A percentile compares a stretch with the other conserved stretches of the same genome.
These are phyloP conservation scores for Fragum fragum DNA, from an alignment of 2,888 invertebrate genomes.

Conservation along the genomic window DNA sequence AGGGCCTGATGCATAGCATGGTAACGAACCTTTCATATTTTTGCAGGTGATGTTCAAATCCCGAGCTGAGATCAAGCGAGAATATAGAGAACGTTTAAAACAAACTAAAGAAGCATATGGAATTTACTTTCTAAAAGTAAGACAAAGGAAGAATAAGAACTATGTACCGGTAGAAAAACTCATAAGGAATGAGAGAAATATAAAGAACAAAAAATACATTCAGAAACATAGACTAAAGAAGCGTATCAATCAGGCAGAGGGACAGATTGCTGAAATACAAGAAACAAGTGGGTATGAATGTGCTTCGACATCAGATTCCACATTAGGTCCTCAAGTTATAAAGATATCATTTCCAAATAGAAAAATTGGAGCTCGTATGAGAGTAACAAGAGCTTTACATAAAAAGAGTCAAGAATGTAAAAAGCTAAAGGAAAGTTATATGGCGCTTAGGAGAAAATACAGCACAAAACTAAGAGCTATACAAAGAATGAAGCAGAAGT, in stretches of 20 bases:
- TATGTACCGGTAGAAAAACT: constrained; percentile 22
- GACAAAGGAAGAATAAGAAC: constrained; percentile 21
- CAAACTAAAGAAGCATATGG: not conserved
- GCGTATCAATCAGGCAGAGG: not conserved
- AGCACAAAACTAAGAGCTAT: not conserved
- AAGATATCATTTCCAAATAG: not conserved
- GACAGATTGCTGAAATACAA: not conserved
- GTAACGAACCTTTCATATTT: constrained; percentile 19
- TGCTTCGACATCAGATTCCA: too few relatives aligned
- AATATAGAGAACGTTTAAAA: constrained; percentile 7
- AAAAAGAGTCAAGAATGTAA: constrained; percentile 8
- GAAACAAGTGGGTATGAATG: not conserved
- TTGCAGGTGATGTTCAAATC: constrained; percentile 20
- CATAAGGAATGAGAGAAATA: not conserved
- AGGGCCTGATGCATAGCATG: not conserved
- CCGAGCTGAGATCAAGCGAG: not conserved
- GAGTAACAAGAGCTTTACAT: not conserved
- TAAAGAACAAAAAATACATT: constrained; percentile 21
- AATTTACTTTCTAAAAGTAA: constrained; percentile 15
- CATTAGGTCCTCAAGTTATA: not conserved
- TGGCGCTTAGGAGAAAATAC: not conserved
- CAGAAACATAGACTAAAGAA: constrained; percentile 26
- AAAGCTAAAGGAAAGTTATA: not conserved
- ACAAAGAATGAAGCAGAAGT: constrained; percentile 6
- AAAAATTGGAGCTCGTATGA: not conserved